phyloP scores from a whole-genome alignment of 2,888 invertebrate genomes.

The Perizoma flavofasciatum region DNA sequence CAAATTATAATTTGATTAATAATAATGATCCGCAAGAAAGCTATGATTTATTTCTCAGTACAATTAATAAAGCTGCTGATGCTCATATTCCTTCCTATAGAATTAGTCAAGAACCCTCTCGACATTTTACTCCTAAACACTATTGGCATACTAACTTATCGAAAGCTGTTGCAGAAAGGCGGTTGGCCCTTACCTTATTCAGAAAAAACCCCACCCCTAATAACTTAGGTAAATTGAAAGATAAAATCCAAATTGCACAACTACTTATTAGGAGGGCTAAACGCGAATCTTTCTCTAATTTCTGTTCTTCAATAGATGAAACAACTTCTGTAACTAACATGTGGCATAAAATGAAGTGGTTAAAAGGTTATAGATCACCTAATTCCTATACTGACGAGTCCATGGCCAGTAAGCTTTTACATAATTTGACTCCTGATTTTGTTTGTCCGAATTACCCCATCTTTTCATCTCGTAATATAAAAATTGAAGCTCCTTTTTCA shows the following conservation, averaged over 20 bases:
- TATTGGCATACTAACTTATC: constrained; percentile 21
- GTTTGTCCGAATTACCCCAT: neutral
- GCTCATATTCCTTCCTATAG: neutral
- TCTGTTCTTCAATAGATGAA: constrained; percentile 8
- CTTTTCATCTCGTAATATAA: neutral
- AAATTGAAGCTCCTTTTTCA: neutral
- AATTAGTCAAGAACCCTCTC: neutral
- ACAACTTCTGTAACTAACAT: constrained; percentile 1
- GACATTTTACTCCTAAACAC: constrained; percentile 1
- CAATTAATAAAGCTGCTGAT: neutral
- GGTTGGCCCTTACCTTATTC: constrained; percentile 2
- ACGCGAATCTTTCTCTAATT: neutral
- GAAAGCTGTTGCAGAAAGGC: constrained; percentile 17
- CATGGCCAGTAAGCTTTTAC: neutral
- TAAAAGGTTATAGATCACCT: neutral
- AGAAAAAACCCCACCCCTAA: constrained; percentile 8
- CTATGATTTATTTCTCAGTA: neutral
- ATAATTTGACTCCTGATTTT: constrained; percentile 6
- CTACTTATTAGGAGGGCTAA: neutral
- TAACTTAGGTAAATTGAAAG: constrained; percentile 3
- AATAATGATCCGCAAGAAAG: neutral
- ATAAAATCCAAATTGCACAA: constrained; percentile 3
- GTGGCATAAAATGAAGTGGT: constrained; percentile 1
- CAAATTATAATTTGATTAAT: neutral
- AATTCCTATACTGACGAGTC: neutral